A percentile compares a stretch with the other conserved stretches of the same genome.
Conservation (phyloP, 2,113 vertebrate species). For the Poicephalus gulielmi region DNA sequence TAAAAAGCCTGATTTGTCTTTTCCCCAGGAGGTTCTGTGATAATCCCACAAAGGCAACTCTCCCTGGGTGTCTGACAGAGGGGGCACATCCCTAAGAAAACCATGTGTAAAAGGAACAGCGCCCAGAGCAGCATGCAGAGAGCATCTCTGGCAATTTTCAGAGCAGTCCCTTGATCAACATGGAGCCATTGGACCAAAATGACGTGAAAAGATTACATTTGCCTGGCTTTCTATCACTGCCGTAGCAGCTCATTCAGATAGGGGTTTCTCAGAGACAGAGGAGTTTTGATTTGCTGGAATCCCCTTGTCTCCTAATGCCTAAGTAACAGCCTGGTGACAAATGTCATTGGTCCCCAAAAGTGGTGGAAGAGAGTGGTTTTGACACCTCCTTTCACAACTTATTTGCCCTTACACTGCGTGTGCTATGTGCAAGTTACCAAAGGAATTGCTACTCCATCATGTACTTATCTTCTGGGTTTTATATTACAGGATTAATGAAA, state of each 20-base stretch:
- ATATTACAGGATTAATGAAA: conserved; percentile 45
- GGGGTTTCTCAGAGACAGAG: not conserved
- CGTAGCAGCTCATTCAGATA: not conserved
- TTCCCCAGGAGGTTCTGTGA: not conserved
- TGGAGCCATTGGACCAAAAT: not conserved
- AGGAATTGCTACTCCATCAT: not conserved
- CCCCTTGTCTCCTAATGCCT: not conserved
- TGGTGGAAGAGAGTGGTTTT: not conserved
- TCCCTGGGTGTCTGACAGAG: not conserved
- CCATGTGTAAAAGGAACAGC: not conserved
- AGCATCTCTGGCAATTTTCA: not conserved
- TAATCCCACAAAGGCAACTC: conserved; percentile 17
- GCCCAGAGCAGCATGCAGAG: not conserved
- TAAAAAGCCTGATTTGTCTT: conserved; percentile 40
- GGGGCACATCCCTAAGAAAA: not conserved
- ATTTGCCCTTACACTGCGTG: not conserved
- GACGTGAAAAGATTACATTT: not conserved
- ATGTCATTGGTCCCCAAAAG: not conserved
- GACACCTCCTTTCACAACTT: not conserved
- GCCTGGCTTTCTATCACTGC: not conserved
- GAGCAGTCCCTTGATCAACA: not conserved
- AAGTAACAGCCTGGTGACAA: not conserved
- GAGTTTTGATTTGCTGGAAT: not conserved
- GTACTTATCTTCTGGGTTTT: not conserved
- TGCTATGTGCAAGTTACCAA: not conserved